Evolutionary conservation across 2,888 invertebrate genomes (phyloP).

Genomic region (Drosophila leonis): DNA sequence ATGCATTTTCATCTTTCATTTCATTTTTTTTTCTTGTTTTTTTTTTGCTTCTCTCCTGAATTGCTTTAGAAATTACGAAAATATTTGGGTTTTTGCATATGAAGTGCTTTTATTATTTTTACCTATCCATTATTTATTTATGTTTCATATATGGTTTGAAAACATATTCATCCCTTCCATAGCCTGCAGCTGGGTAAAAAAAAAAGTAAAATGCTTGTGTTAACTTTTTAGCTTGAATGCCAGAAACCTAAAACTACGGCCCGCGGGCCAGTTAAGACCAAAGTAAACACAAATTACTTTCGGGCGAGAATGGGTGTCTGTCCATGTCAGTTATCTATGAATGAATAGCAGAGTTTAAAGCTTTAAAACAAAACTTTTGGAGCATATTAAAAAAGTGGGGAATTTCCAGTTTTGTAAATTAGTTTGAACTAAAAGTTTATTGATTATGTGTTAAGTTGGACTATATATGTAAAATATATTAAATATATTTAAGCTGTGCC

Average conservation of each 20-base stretch:
- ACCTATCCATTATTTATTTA: constrained; percentile 30
- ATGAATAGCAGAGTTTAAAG: constrained; percentile 1
- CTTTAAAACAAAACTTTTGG: constrained; percentile 9
- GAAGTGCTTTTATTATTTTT: constrained; percentile 36
- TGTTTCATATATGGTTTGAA: constrained; percentile 24
- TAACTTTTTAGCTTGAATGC: constrained; percentile 59
- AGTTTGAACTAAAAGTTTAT: neutral
- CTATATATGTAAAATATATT: neutral
- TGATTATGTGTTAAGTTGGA: neutral
- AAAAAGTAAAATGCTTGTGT: constrained; percentile 34
- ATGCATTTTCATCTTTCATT: constrained; percentile 38
- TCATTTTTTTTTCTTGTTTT: neutral
- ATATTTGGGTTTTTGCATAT: constrained; percentile 39
- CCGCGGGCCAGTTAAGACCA: constrained; percentile 35
- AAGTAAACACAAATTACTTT: constrained; percentile 58
- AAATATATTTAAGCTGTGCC: neutral
- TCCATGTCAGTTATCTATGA: constrained; percentile 6
- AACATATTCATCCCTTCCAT: constrained; percentile 28
- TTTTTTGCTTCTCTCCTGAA: neutral
- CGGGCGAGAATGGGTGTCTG: neutral
- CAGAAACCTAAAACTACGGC: constrained; percentile 69
- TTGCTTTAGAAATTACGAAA: constrained; percentile 53
- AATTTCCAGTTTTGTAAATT: neutral
- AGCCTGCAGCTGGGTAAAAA: constrained; percentile 31
- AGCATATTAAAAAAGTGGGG: neutral